phyloP scores from a whole-genome alignment of 1,140 invertebrate genomes.

The Oryzaephilus surinamensis region DNA sequence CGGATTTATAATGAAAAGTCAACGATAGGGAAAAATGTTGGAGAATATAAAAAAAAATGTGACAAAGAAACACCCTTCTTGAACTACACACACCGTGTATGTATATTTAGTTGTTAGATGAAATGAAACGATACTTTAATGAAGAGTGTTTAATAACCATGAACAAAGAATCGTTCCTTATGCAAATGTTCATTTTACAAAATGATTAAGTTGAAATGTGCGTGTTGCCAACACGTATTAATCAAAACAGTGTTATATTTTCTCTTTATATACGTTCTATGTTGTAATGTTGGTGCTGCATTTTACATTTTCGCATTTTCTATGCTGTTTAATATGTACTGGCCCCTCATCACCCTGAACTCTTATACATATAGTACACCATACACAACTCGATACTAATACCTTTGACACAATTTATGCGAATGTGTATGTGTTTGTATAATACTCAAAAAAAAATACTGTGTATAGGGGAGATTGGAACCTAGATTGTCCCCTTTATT shows the following conservation, averaged over 20 bases:
- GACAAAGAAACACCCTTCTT: neutral
- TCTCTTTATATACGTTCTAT: too few relatives aligned
- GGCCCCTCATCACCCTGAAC: too few relatives aligned
- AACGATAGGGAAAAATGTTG: too few relatives aligned
- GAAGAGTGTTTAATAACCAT: conserved; percentile 23
- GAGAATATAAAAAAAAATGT: neutral
- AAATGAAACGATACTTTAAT: conserved; percentile 10
- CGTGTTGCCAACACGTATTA: conserved; percentile 32
- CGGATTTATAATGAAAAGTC: too few relatives aligned
- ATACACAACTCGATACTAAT: conserved; percentile 26
- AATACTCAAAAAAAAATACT: too few relatives aligned
- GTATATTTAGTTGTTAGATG: conserved; percentile 13
- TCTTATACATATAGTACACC: too few relatives aligned
- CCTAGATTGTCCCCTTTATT: conserved; percentile 27
- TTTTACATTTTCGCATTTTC: conserved; percentile 14
- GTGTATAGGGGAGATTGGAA: conserved; percentile 29
- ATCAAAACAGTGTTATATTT: conserved; percentile 25
- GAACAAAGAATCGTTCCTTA: conserved; percentile 24
- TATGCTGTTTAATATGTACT: too few relatives aligned
- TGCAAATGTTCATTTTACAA: conserved; percentile 30
- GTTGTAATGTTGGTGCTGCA: too few relatives aligned
- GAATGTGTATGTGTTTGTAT: too few relatives aligned
- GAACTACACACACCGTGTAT: conserved; percentile 1
- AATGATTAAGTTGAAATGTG: conserved; percentile 32
- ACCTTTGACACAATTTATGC: conserved; percentile 24